Evolutionary conservation across 2,113 vertebrate species (phyloP), one percentile per base, ranked within the genome.

Genomic region (Macquaria ambigua): DNA sequence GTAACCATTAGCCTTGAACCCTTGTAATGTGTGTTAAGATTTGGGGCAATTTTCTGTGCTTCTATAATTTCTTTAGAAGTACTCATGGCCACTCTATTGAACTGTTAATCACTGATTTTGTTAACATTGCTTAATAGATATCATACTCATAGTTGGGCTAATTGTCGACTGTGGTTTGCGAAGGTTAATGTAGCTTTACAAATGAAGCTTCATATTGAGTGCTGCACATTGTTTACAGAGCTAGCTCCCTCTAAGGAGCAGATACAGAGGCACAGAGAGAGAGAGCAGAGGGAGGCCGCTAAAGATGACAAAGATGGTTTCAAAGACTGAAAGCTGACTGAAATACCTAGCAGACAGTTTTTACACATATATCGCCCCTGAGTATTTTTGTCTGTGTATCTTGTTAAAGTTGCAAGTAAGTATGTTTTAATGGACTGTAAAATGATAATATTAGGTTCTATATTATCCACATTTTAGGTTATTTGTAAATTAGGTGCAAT

Each of bases 111-210:
- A 58, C 18, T n/a, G 52, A 16, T 52, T 37, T 63, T 28, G 28
- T 41, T 41, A 50, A 52, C 0, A 0, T 50, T 34, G 23, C 37
- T 37, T 21, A 21, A 55, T 39, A 48, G 6, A 50, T 23, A 58
- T 18, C 28, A 23, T 59, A 18, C 18, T 71, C 18, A 28, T 39
- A 39, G 77, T 41, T 48, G 18, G 6, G 10, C 37, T 72, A 56
- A 59, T 23, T 78, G 75, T 73, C 41, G 62, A 39, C 23, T 28
- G 61, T 59, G 16, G 53, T 56, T 68, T 28, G 41, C 6, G 0
- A 31, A 77, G 34, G 73, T 70, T 67, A 81, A 86, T 81, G 74
- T 21, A 72, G 84, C 59, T 18, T 67, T 52, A 55, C 25, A 63
- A 55, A 77, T 58, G n/a, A 68, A 63, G 73, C 56, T 61, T 53